phyloP scores from a whole-genome alignment of 2,797 vertebrate genomes.

The Pelobates cultripes region DNA sequence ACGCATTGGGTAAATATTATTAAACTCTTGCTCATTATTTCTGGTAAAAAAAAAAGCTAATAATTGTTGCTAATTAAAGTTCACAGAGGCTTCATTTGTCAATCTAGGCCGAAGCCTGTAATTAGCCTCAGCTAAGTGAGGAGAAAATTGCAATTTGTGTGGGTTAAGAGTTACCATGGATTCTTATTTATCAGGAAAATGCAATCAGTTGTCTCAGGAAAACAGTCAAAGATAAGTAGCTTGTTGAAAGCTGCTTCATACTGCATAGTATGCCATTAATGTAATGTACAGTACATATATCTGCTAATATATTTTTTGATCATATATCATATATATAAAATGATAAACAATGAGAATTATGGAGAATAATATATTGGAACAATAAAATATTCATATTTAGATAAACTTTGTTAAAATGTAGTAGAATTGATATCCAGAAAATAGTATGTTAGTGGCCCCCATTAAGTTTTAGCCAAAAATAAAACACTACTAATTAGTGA shows the following conservation, averaged over 20 bases:
- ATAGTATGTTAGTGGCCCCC: too few relatives aligned
- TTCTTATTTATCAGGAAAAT: neutral
- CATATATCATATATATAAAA: constrained; percentile 20
- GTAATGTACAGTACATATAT: neutral
- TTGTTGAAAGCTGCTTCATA: neutral
- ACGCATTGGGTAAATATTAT: too few relatives aligned
- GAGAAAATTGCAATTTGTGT: neutral
- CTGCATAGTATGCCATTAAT: neutral
- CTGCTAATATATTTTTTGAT: constrained; percentile 4
- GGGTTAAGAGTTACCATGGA: neutral
- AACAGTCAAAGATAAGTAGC: constrained; percentile 1
- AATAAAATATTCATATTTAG: constrained; percentile 23
- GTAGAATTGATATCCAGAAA: neutral
- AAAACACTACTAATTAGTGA: too few relatives aligned
- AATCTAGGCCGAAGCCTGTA: constrained; percentile 1
- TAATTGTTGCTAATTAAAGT: neutral
- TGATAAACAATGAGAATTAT: constrained; percentile 9
- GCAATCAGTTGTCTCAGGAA: constrained; percentile 34
- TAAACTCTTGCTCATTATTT: too few relatives aligned
- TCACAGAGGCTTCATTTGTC: neutral
- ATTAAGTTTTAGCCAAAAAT: too few relatives aligned
- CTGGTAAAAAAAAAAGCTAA: neutral
- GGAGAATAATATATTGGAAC: constrained; percentile 44
- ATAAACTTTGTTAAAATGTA: constrained; percentile 14
- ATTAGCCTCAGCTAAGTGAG: constrained; percentile 3